These are phyloP conservation scores for Drosophila borborema DNA, from an alignment of 2,888 invertebrate genomes.

Conservation along the genomic window DNA sequence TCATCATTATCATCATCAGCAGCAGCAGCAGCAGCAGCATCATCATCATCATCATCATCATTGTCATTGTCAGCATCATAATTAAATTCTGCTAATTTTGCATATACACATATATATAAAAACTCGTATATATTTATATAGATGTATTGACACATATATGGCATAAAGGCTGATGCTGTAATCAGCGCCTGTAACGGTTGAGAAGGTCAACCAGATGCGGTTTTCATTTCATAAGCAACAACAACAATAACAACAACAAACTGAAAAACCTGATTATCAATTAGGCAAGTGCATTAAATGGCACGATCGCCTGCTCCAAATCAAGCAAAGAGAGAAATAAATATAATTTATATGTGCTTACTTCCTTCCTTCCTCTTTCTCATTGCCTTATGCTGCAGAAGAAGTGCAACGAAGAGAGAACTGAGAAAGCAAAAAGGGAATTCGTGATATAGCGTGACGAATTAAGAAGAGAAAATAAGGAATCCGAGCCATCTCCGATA, in stretches of 20 bases:
- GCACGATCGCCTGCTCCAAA: conserved; percentile 32
- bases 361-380: no score
- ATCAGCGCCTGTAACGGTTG: conserved; percentile 71
- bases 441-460: no score
- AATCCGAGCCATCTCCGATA: no score
- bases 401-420: no score
- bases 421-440: no score
- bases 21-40: conserved; percentile 5
- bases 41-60: conserved; percentile 23
- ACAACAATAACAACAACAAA: neutral
- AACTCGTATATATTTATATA: conserved; percentile 5
- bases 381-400: no score
- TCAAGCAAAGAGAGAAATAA: neutral
- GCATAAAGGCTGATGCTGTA: conserved; percentile 65
- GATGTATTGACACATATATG: conserved; percentile 53
- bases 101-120: conserved; percentile 19
- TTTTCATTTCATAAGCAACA: conserved; percentile 41
- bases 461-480: no score
- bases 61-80: conserved; percentile 37
- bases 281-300: conserved; percentile 60
- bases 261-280: conserved; percentile 55
- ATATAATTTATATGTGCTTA: neutral
- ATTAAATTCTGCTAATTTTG: conserved; percentile 50
- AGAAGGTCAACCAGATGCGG: conserved; percentile 76
- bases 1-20: conserved; percentile 26